Evolutionary conservation across 2,113 vertebrate species (phyloP), one percentile per base, ranked within the genome.

Genomic region (Myrmophylax atrothorax): DNA sequence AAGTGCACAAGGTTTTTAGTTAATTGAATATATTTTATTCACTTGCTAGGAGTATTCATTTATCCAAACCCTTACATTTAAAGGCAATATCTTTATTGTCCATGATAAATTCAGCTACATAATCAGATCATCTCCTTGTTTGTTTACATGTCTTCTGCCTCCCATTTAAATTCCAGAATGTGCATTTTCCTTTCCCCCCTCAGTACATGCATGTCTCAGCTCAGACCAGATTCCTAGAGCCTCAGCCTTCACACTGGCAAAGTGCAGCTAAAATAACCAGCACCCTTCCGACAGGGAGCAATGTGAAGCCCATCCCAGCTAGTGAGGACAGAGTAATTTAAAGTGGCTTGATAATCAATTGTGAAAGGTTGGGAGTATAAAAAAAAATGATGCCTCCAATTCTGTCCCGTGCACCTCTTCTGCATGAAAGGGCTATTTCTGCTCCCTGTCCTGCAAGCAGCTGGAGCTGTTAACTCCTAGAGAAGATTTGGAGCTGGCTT

Each of bases 21-120:
- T 98, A 98, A 98, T 98, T 98, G 98, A 98, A 98, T 98, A 98
- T 97, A 98, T 98, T 98, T 98, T 98, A 98, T 98, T 98, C 98
- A 98, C 97, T 98, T 98, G 97, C 94, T 98, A 97, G 96, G 97
- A 98, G 98, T 98, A 98, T 98, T 98, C 98, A 98, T 98, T 98
- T 98, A 97, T 98, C 97, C 97, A 97, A 98, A 97, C 96, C 96
- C 96, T 92, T 96, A 96, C 96, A 96, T 98, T 97, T 97, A 96
- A 96, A 93, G 77, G 95, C 72, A 75, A 94, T 96, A 98, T 97
- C 96, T 98, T 97, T 96, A 97, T 97, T 94, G 91, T 85, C 94
- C 94, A 93, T 96, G 96, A 98, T 97, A 85, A 96, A 94, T 96
- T 89, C 2, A 23, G 73, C 81, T 96, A 85, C 37, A 72, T 93